Base-by-base conservation (phyloP, 2,113 vertebrate species). In the Myxocyprinus asiaticus region DNA sequence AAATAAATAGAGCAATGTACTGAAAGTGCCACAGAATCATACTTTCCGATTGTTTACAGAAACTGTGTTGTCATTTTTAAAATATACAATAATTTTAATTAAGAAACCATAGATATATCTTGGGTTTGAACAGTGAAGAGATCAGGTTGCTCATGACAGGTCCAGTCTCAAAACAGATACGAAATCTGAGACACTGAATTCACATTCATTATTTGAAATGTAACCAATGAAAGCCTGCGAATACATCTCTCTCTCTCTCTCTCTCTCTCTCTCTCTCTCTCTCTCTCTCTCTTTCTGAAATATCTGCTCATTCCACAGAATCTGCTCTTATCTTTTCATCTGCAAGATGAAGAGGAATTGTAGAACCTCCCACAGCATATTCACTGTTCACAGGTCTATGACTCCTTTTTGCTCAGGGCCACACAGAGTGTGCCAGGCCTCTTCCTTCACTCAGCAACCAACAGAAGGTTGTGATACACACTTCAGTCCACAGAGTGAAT, bases 381-480 rank as follows among this genome's bases (percentile, higher is more conserved):
- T 67, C 42, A 53, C 47, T 4, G 58, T 47, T 51, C 1, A 17
- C 11, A 22, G 42, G 22, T 83, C 71, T 63, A 33, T 33, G 45
- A 45, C 44, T 72, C 53, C 58, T 66, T 53, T 76, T 61, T 72
- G 56, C 53, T 10, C 63, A 0, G 68, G 22, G 56, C 74, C 82
- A 82, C 82, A 83, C 79, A 81, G 44, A 56, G 67, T 15, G 14
- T 51, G 6, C 77, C 2, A 58, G 42, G 67, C 68, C 62, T 65
- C 63, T 12, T 73, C 55, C 78, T 64, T 83, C 78, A 80, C 53
- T 83, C 68, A 80, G 53, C 68, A 70, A 45, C 12, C 48, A 17
- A 45, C 72, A 33, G 77, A 72, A 56, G 55, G 17, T 62, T 22
- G 62, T 11, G 72, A 83, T 70, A 48, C 65, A 58, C 58, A 65